Base-by-base conservation (phyloP, 2,888 invertebrate genomes). In the Parnassius mnemosyne region DNA sequence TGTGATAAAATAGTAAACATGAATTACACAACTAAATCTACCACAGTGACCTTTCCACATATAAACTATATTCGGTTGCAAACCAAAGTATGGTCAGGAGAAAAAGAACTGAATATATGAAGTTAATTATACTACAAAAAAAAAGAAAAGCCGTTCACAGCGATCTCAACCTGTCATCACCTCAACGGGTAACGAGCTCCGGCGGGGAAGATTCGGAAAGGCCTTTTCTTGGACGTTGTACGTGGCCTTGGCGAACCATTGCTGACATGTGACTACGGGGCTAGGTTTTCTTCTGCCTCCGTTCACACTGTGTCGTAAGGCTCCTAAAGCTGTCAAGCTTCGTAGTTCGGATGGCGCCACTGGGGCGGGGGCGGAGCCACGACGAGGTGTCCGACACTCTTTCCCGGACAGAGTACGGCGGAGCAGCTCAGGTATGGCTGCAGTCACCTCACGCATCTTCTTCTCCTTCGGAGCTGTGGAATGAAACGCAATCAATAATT, bases 161-260 rank as follows among this genome's bases (percentile, higher is more conserved):
- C 70, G 71, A 67, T 63, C 59, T 68, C 75, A 78, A 85, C 85
- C 84, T 83, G 85, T 80, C 74, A 87, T 85, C 81, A 89, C 89
- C 87, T 90, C 89, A 75, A 80, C 84, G 66, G 89, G 89, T 60
- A 89, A 80, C n/a, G 89, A 87, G 68, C 86, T 80, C 16, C 89
- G 74, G 49, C 89, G 84, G 0, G 81, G 83, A 41, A 76, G 66
- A 3, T 75, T 71, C 2, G 66, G 74, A 43, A 70, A 66, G 1
- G 74, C 61, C 13, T 70, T 68, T 61, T 81, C 84, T 11, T 80
- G 81, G 5, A 73, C 71, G 43, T 65, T 71, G 69, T 71, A 74
- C 0, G 76, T 69, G 13, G 82, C 66, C 60, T 76, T 82, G 20
- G 78, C 75, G 13, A 85, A 70, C 84, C 84, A 86, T 51, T 84